These are phyloP conservation scores for Apostichopus parvimensis DNA, from an alignment of 35 echinoderm and acorn worm species.

Conservation along the genomic window DNA sequence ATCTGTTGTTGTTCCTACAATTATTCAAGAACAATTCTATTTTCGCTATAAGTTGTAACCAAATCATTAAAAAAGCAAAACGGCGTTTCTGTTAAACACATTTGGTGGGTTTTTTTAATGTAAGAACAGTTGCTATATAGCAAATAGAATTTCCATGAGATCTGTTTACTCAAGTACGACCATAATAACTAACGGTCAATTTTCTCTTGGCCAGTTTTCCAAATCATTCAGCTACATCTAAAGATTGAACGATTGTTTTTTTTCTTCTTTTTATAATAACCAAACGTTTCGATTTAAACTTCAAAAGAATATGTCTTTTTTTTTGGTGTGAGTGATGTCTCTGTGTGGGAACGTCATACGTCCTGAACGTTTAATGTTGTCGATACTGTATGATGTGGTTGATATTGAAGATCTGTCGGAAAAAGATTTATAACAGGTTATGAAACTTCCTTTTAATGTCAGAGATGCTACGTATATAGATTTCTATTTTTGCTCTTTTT, in stretches of 20 bases:
- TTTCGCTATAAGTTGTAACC: not conserved
- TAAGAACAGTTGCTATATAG: no score
- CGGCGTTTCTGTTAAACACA: no score
- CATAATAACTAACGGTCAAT: no score
- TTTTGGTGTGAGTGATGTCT: no score
- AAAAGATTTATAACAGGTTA: not conserved
- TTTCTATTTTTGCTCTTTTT: no score
- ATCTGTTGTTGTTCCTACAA: not conserved
- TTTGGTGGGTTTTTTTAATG: no score
- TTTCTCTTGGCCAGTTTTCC: not conserved
- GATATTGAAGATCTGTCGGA: not conserved
- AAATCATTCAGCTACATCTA: not conserved
- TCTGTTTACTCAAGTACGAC: no score
- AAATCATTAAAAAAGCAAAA: not conserved
- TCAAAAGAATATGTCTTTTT: not conserved
- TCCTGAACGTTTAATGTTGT: not conserved
- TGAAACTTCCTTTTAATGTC: conserved; percentile 9
- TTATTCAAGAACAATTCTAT: not conserved
- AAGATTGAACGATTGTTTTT: not conserved
- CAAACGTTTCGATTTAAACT: not conserved
- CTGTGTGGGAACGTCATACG: not conserved
- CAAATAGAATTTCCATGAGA: no score
- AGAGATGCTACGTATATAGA: not conserved
- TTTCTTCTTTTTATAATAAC: not conserved
- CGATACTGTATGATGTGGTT: not conserved